phyloP scores from a whole-genome alignment of 2,888 invertebrate genomes.

The Phyllotreta striolata region DNA sequence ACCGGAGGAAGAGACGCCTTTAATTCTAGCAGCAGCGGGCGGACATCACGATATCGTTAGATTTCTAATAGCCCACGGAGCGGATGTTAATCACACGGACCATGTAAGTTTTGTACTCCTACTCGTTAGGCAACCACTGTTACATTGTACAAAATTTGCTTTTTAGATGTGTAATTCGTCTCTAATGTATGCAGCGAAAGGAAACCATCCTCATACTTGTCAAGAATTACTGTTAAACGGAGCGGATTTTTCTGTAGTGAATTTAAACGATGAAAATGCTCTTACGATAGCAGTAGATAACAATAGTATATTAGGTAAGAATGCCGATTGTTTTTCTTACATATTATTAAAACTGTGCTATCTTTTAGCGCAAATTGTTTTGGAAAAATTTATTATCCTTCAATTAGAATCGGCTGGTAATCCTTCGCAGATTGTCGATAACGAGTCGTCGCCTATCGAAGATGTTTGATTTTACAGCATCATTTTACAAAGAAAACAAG shows the following conservation, averaged over 20 bases:
- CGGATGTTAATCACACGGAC: conserved; percentile 81
- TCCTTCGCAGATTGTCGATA: too few species aligned
- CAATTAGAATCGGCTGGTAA: too few species aligned
- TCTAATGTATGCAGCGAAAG: conserved; percentile 89
- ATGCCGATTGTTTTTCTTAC: too few species aligned
- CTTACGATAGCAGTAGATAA: conserved; percentile 80
- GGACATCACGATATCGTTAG: conserved; percentile 91
- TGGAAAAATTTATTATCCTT: too few species aligned
- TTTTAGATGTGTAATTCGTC: conserved; percentile 86
- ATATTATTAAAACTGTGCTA: too few species aligned
- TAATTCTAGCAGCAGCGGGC: conserved; percentile 83
- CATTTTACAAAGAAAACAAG: too few species aligned
- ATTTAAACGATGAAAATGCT: conserved; percentile 85
- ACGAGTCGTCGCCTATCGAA: too few species aligned
- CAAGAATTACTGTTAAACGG: conserved; percentile 83
- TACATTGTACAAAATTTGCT: conserved; percentile 26
- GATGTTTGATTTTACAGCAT: too few species aligned
- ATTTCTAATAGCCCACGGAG: conserved; percentile 78
- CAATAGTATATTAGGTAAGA: conserved; percentile 64
- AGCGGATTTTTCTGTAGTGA: conserved; percentile 81
- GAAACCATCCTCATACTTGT: conserved; percentile 89
- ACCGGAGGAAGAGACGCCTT: conserved; percentile 80
- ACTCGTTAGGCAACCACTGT: conserved; percentile 7
- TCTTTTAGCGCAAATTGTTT: too few species aligned
- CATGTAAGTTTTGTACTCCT: conserved; percentile 67